A percentile compares a stretch with the other conserved stretches of the same genome.
phyloP scores from a whole-genome alignment of 2,113 vertebrate genomes.

The Hydrolagus affinis region DNA sequence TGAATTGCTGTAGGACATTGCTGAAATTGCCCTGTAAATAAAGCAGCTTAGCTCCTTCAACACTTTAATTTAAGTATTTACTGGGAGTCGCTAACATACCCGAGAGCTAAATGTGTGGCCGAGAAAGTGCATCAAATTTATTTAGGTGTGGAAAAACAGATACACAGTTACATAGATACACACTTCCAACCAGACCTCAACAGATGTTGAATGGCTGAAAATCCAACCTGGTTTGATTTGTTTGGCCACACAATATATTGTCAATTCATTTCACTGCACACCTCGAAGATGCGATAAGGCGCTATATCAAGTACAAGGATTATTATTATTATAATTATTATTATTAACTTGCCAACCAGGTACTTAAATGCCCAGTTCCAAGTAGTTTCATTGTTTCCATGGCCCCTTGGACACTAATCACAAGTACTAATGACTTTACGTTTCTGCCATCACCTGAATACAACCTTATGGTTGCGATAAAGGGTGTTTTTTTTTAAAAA shows the following conservation, averaged over 20 bases:
- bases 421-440: constrained; percentile 1
- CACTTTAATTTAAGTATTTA: too few species aligned
- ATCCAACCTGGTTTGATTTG: not conserved
- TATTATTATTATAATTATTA: too few species aligned
- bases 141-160: not conserved
- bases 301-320: too few species aligned
- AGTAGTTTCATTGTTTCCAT: too few species aligned
- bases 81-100: not conserved
- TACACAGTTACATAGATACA: not conserved
- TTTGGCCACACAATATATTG: not conserved
- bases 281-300: too few species aligned
- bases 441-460: constrained; percentile 31
- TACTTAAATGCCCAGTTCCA: too few species aligned
- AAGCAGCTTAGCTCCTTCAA: not conserved
- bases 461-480: constrained; percentile 9
- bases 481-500: not conserved
- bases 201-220: not conserved
- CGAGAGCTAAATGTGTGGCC: too few species aligned
- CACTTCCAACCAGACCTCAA: not conserved
- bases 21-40: not conserved
- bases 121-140: not conserved
- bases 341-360: too few species aligned
- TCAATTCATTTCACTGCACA: too few species aligned
- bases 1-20: not conserved
- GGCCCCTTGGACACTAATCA: not conserved